phyloP scores from a whole-genome alignment of 2,888 invertebrate species.

The Oligia strigilis region DNA sequence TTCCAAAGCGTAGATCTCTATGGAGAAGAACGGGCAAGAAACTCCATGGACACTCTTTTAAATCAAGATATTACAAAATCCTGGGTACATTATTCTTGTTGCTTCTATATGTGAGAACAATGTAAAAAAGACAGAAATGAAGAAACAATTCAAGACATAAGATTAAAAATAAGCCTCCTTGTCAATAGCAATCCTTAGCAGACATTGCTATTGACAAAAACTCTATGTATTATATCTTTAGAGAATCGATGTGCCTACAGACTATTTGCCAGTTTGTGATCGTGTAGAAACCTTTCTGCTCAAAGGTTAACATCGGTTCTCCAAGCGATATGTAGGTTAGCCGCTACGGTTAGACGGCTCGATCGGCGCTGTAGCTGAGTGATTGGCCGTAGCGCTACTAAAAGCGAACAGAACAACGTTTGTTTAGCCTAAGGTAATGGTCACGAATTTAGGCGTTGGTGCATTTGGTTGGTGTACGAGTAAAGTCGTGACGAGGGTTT shows the following conservation, averaged over 20 bases:
- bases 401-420: constrained; percentile 27
- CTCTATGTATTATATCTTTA: background rate
- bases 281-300: background rate
- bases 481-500: background rate
- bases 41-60: too few relatives aligned
- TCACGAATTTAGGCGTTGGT: background rate
- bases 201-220: background rate
- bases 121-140: too few relatives aligned
- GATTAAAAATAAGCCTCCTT: too few relatives aligned
- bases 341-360: constrained; percentile 8
- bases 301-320: constrained; percentile 22
- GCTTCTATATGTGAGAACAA: too few relatives aligned
- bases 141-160: too few relatives aligned
- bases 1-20: too few relatives aligned
- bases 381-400: constrained; percentile 25
- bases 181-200: too few relatives aligned
- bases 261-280: background rate
- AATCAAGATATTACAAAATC: too few relatives aligned
- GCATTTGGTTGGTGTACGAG: background rate
- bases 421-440: constrained; percentile 31
- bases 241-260: background rate
- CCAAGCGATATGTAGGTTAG: constrained; percentile 19
- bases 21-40: too few relatives aligned
- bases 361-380: constrained; percentile 21
- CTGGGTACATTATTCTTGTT: too few relatives aligned